Percentiles rank a stretch among this genome's conserved stretches.
These are phyloP conservation scores for Cyanistes caeruleus DNA, from an alignment of 2,113 vertebrate species.

Conservation along the genomic window DNA sequence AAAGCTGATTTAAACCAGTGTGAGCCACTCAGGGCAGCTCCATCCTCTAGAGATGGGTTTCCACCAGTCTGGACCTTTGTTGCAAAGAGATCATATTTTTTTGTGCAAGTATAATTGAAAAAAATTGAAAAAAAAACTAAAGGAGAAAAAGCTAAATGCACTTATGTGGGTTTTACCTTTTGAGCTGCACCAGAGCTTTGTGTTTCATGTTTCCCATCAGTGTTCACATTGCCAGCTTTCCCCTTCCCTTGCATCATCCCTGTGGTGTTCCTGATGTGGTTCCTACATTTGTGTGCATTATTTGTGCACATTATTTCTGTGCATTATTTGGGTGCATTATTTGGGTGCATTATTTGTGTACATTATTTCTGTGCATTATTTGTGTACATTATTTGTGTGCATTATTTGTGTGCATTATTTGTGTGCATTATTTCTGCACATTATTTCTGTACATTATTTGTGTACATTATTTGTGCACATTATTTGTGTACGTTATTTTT, in stretches of 20 bases:
- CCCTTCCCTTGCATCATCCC: not conserved
- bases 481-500: no score
- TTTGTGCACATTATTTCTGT: no score
- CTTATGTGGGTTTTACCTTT: not conserved
- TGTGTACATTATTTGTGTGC: no score
- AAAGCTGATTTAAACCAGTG: not conserved
- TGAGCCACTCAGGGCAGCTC: not conserved
- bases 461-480: no score
- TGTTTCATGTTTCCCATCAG: not conserved
- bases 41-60: not conserved
- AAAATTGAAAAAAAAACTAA: not conserved
- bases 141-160: not conserved
- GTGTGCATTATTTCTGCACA: no score
- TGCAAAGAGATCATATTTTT: rapidly evolving
- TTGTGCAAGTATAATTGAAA: not conserved
- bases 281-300: not conserved
- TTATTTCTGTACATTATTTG: no score
- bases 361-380: no score
- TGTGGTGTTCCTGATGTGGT: not conserved
- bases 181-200: not conserved
- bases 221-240: no score
- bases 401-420: no score
- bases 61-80: not conserved
- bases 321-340: no score
- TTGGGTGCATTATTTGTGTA: no score